Evolutionary conservation across 2,113 vertebrate genomes (phyloP), one percentile per base, ranked within the genome.

Genomic region (Columbina picui): DNA sequence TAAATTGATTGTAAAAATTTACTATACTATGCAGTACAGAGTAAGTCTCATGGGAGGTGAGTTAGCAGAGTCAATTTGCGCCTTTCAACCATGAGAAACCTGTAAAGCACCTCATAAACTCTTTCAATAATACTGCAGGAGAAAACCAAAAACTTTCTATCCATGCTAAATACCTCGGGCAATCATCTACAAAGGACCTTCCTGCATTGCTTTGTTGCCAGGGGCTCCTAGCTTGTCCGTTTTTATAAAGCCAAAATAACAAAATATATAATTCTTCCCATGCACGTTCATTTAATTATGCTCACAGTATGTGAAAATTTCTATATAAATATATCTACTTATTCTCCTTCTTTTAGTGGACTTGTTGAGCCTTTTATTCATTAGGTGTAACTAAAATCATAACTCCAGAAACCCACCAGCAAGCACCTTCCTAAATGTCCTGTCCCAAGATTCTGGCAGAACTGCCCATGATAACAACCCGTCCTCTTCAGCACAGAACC

Each of bases 1-100:
- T 83, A 97, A 97, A 97, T 97, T 95, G 96, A 97, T 94, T 97
- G 89, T 87, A 97, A 97, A 97, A 96, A 97, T 93, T 97, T 97
- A 97, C 90, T 93, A 71, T 87, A 59, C 84, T 89, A 61, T 87
- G 90, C 93, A 96, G 67, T 87, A 97, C 63, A 64, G 91, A 96
- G 60, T 92, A 97, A 95, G 90, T 83, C 94, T 95, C 91, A 89
- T 0, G 77, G 93, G 94, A 97, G 75, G 94, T 43, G 93, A 96
- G 90, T 96, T 96, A 96, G 94, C 67, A 86, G 93, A 98, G 94
- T 97, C 95, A 91, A 94, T 95, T 85, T 96, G 91, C 96, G 87
- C 53, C 84, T 92, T 89, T 93, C 88, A 94, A 68, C 75, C 90
- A 95, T 65, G 64, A 95, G 91, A 78, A 96, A 88, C 87, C 84